These are phyloP conservation scores for Meiosimyza decipiens DNA, from an alignment of 2,888 invertebrate species.

Conservation along the genomic window DNA sequence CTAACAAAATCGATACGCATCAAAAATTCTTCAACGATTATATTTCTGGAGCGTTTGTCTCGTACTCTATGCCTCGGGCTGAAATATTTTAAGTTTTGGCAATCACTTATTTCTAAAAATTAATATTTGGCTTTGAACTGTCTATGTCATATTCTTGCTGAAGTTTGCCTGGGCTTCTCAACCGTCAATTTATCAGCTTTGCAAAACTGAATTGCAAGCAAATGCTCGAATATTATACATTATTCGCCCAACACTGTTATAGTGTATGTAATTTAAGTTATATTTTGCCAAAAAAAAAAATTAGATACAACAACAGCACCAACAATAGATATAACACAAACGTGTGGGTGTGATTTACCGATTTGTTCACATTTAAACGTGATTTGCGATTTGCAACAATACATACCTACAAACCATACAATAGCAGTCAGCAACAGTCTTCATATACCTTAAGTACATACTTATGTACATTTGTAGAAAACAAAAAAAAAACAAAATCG, in stretches of 20 bases:
- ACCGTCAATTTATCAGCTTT: no score
- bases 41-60: no score
- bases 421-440: conserved; percentile 18
- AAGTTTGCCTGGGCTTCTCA: no score
- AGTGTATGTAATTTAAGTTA: conserved; percentile 20
- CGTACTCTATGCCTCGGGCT: no score
- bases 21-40: no score
- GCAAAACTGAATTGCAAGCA: no score
- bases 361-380: conserved; percentile 66
- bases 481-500: conserved; percentile 20
- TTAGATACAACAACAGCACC: conserved; percentile 7
- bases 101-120: no score
- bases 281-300: conserved; percentile 16
- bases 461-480: background rate
- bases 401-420: conserved; percentile 19
- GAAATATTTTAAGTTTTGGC: no score
- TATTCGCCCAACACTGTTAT: conserved; percentile 5
- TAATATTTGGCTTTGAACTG: no score
- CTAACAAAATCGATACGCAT: no score
- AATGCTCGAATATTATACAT: no score
- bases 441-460: background rate
- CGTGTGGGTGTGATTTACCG: conserved; percentile 65
- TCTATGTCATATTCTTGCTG: no score
- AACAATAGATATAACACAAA: conserved; percentile 37
- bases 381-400: conserved; percentile 65